Evolutionary conservation across 92 coral and sea anemone species (phyloP).

Genomic region (Porites divaricata): DNA sequence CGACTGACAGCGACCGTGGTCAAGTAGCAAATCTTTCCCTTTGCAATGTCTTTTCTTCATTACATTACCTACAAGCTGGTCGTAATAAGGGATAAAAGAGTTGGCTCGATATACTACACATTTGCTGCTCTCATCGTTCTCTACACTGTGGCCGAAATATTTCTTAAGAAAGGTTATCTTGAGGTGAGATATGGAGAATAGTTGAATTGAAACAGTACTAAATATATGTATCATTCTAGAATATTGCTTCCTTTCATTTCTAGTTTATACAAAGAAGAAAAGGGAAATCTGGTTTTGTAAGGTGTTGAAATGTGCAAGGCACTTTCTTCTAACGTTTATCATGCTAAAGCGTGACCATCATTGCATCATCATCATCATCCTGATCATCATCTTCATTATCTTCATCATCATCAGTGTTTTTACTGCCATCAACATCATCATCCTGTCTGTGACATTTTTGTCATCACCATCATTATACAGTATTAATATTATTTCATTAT

Average conservation of each 20-base stretch:
- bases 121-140: constrained; percentile 72
- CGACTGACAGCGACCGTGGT: too few relatives aligned
- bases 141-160: constrained; percentile 83
- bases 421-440: neutral
- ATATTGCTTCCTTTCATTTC: too few relatives aligned
- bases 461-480: neutral
- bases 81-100: constrained; percentile 83
- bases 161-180: constrained; percentile 86
- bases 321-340: too few relatives aligned
- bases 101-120: constrained; percentile 85
- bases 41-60: constrained; percentile 82
- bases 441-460: too few relatives aligned
- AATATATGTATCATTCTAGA: too few relatives aligned
- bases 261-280: too few relatives aligned
- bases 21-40: neutral
- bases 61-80: constrained; percentile 90
- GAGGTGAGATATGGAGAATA: constrained; percentile 82
- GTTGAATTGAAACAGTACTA: too few relatives aligned
- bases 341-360: neutral
- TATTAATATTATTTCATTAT: too few relatives aligned
- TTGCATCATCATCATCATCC: neutral
- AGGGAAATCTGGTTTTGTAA: too few relatives aligned
- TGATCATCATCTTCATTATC: neutral
- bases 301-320: too few relatives aligned
- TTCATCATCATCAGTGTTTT: neutral